These are phyloP conservation scores for Drosophila paranaensis DNA, from an alignment of 2,888 invertebrate species.

Conservation along the genomic window DNA sequence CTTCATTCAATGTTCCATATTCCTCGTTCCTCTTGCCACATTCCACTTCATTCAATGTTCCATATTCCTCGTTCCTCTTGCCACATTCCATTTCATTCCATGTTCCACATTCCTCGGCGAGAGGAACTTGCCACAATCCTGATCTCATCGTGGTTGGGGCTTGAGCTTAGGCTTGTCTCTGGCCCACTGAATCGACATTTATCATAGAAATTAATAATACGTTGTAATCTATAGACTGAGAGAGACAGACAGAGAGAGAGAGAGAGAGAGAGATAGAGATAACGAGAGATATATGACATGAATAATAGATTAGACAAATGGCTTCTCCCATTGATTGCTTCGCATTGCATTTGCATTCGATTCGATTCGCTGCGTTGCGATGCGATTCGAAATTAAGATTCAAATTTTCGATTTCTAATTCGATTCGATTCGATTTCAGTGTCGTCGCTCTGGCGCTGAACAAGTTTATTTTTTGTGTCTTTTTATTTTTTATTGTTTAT, in stretches of 20 bases:
- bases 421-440: constrained; percentile 36
- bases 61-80: background rate
- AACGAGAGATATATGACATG: constrained; percentile 10
- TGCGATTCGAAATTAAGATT: constrained; percentile 36
- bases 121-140: background rate
- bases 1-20: background rate
- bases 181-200: background rate
- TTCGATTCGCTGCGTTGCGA: constrained; percentile 14
- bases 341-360: constrained; percentile 46
- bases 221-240: constrained; percentile 39
- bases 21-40: background rate
- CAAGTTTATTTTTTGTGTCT: constrained; percentile 52
- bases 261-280: background rate
- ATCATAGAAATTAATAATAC: constrained; percentile 31
- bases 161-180: background rate
- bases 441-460: constrained; percentile 36
- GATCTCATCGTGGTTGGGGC: background rate
- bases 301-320: constrained; percentile 35
- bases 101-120: no score
- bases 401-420: background rate
- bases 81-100: no score
- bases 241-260: background rate
- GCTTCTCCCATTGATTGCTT: constrained; percentile 8
- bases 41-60: background rate
- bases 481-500: constrained; percentile 44